phyloP scores from a whole-genome alignment of 2,113 vertebrate species.

The Podiceps cristatus region DNA sequence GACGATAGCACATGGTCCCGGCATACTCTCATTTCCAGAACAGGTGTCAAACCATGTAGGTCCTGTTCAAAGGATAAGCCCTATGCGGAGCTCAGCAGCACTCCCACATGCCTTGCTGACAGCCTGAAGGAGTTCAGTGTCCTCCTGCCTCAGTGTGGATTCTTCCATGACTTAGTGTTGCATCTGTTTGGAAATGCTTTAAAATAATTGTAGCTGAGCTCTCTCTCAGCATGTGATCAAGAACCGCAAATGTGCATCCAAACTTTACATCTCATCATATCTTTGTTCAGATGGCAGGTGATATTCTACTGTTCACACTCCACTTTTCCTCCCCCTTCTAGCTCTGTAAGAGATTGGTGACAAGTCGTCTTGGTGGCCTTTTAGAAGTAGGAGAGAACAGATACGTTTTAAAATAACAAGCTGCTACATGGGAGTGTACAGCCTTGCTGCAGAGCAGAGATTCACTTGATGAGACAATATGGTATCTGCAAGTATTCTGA shows the following conservation, averaged over 20 bases:
- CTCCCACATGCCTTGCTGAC: not conserved
- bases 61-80: not conserved
- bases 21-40: not conserved
- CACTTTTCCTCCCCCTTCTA: slow-evolving; percentile 58
- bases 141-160: not conserved
- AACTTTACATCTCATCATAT: slow-evolving; percentile 55
- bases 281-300: slow-evolving; percentile 72
- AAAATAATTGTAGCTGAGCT: slow-evolving; percentile 34
- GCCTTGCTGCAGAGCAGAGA: slow-evolving; percentile 10
- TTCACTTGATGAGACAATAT: slow-evolving; percentile 34
- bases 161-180: not conserved
- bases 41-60: not conserved
- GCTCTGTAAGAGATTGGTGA: slow-evolving; percentile 38
- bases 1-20: not conserved
- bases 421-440: slow-evolving; percentile 30
- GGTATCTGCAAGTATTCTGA: slow-evolving; percentile 43
- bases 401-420: slow-evolving; percentile 64
- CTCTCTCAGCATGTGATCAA: slow-evolving; percentile 30
- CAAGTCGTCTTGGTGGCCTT: slow-evolving; percentile 59
- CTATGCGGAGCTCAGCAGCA: not conserved
- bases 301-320: slow-evolving; percentile 70
- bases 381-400: slow-evolving; percentile 53
- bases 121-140: not conserved
- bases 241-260: slow-evolving; percentile 41
- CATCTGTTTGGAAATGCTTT: slow-evolving; percentile 20